Evolutionary conservation across 2,113 vertebrate genomes (phyloP).

Genomic region (Pseudorectes ferrugineus): DNA sequence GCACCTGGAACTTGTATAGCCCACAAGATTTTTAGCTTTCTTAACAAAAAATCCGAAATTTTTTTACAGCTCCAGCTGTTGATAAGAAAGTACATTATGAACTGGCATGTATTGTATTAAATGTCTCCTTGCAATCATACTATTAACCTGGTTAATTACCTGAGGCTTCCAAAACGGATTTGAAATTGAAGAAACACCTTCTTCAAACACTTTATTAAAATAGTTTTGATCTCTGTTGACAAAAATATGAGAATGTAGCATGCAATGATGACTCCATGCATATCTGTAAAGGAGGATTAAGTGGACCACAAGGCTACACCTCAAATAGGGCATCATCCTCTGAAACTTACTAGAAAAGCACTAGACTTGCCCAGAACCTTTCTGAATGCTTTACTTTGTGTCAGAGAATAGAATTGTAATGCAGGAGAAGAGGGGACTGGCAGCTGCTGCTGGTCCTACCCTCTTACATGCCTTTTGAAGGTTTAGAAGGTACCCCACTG

Average conservation of each 20-base stretch:
- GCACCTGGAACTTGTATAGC: background rate
- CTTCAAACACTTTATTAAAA: background rate
- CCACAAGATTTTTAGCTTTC: background rate
- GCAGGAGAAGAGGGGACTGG: background rate
- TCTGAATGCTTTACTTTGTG: background rate
- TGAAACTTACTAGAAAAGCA: background rate
- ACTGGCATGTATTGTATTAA: background rate
- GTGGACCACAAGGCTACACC: background rate
- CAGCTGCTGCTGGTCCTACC: background rate
- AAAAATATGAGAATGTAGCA: background rate
- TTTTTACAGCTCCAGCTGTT: background rate
- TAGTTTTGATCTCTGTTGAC: background rate
- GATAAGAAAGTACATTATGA: background rate
- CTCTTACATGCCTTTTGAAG: background rate
- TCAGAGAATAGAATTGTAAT: background rate
- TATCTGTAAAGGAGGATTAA: background rate
- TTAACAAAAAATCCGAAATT: background rate
- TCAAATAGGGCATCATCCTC: background rate
- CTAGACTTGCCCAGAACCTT: background rate
- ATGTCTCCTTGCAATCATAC: background rate
- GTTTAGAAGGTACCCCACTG: background rate
- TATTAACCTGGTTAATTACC: background rate
- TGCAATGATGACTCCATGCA: background rate
- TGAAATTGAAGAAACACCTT: constrained; percentile 8
- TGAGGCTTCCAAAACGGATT: constrained; percentile 3